A percentile compares a stretch with the other conserved stretches of the same genome.
Conservation (phyloP, 2,113 vertebrate genomes). For the Alligator sinensis region DNA sequence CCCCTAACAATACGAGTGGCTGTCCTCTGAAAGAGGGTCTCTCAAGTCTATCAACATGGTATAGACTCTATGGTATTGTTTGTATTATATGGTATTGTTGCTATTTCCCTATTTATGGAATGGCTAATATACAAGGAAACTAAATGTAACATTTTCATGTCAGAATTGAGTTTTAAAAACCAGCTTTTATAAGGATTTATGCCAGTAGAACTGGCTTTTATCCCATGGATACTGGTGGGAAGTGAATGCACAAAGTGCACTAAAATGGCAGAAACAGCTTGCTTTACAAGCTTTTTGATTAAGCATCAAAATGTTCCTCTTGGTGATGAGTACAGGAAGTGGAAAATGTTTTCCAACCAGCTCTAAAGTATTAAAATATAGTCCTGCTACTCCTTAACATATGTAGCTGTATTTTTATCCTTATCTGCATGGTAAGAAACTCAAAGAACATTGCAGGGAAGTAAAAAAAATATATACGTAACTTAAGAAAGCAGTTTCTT, state of each 20-base stretch:
- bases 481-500: constrained; percentile 20
- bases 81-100: neutral
- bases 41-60: too few species aligned
- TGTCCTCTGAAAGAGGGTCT: too few species aligned
- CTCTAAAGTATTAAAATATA: constrained; percentile 56
- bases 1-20: too few species aligned
- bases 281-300: neutral
- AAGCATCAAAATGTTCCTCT: neutral
- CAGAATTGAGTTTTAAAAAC: neutral
- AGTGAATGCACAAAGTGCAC: neutral
- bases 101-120: neutral
- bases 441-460: neutral
- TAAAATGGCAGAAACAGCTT: neutral
- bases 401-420: constrained; percentile 61
- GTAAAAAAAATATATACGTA: constrained; percentile 1
- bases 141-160: neutral
- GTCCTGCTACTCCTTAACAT: constrained; percentile 5
- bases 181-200: neutral
- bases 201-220: neutral
- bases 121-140: neutral
- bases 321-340: neutral
- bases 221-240: neutral
- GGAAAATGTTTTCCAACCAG: constrained; percentile 48
- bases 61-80: too few species aligned
- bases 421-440: constrained; percentile 22